A percentile compares a stretch with the other conserved stretches of the same genome.
Evolutionary conservation across 2,888 invertebrate species (phyloP).

Genomic region (Pimpla rufipes): DNA sequence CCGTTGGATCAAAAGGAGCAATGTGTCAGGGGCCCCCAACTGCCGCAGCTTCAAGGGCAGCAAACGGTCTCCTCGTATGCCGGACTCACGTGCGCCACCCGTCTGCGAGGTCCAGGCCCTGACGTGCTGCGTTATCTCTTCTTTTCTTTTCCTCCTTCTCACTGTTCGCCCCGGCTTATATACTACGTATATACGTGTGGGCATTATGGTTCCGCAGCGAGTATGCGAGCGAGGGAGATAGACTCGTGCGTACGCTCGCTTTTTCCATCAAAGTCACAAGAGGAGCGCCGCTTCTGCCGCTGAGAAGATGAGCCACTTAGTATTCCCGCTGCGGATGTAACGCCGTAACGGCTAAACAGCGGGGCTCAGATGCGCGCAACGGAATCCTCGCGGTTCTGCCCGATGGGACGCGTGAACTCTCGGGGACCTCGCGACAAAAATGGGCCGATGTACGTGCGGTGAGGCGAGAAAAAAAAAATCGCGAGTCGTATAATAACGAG

Average conservation of each 20-base stretch:
- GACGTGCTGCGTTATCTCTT: slow-evolving; percentile 33
- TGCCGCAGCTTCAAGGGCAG: slow-evolving; percentile 63
- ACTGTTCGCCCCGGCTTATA: slow-evolving; percentile 8
- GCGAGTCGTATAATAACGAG: too few relatives aligned
- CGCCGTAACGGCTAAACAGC: slow-evolving; percentile 57
- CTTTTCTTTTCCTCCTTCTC: slow-evolving; percentile 11
- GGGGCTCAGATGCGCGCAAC: slow-evolving; percentile 13
- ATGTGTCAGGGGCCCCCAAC: slow-evolving; percentile 41
- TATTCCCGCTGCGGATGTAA: slow-evolving; percentile 70
- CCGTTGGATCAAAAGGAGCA: slow-evolving; percentile 56
- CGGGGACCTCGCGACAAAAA: slow-evolving; percentile 45
- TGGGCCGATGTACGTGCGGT: neutral
- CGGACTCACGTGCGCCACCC: slow-evolving; percentile 57
- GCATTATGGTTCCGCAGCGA: neutral
- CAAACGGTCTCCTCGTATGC: slow-evolving; percentile 59
- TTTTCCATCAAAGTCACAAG: slow-evolving; percentile 65
- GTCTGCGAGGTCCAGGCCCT: slow-evolving; percentile 17
- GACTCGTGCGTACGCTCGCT: slow-evolving; percentile 33
- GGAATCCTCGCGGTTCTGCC: slow-evolving; percentile 29
- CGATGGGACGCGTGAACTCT: slow-evolving; percentile 46
- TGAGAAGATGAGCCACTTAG: slow-evolving; percentile 74
- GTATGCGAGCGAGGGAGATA: neutral
- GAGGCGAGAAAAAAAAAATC: neutral
- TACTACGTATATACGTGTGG: neutral
- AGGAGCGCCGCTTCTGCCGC: slow-evolving; percentile 57